A percentile compares a stretch with the other conserved stretches of the same genome.
Conservation (phyloP, 1,140 invertebrate genomes). For the Bursaphelenchus mucronatus region DNA sequence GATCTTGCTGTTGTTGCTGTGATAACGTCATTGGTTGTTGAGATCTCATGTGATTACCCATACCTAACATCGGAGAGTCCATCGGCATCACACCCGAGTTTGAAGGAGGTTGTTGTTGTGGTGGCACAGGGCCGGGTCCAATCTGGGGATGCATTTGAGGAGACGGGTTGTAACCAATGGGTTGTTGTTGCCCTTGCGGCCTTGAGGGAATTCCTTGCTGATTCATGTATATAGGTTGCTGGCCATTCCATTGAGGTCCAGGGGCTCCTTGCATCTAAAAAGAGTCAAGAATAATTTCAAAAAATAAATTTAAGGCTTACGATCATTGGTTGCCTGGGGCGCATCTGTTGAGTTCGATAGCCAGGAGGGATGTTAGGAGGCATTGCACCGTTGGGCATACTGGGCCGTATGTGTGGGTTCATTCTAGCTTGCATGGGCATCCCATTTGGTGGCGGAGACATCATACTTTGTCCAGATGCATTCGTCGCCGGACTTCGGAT, state of each 20-base stretch:
- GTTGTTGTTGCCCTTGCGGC: slow-evolving; percentile 7
- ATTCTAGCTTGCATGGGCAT: slow-evolving; percentile 33
- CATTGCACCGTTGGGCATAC: not conserved
- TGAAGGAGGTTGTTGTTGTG: slow-evolving; percentile 18
- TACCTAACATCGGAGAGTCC: slow-evolving; percentile 10
- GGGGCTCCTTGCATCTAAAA: not conserved
- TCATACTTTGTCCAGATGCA: slow-evolving; percentile 32
- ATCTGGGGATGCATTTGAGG: slow-evolving; percentile 28
- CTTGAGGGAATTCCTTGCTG: not conserved
- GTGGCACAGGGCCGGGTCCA: slow-evolving; percentile 10
- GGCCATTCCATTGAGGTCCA: not conserved
- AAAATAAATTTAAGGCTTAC: not conserved
- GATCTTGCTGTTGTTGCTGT: slow-evolving; percentile 68
- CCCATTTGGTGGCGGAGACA: slow-evolving; percentile 31
- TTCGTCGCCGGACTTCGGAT: slow-evolving; percentile 34
- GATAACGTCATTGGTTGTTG: slow-evolving; percentile 5
- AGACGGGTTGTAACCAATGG: slow-evolving; percentile 13
- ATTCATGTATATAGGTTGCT: not conserved
- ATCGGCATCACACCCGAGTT: not conserved
- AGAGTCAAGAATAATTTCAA: not conserved
- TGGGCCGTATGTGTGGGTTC: slow-evolving; percentile 22
- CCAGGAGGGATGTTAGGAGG: not conserved
- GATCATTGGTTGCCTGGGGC: not conserved
- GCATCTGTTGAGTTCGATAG: slow-evolving; percentile 6
- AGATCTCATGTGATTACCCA: slow-evolving; percentile 19